A percentile compares a stretch with the other conserved stretches of the same genome.
Evolutionary conservation across 2,797 vertebrate genomes (phyloP).

Genomic region (Sebastes miniatus): DNA sequence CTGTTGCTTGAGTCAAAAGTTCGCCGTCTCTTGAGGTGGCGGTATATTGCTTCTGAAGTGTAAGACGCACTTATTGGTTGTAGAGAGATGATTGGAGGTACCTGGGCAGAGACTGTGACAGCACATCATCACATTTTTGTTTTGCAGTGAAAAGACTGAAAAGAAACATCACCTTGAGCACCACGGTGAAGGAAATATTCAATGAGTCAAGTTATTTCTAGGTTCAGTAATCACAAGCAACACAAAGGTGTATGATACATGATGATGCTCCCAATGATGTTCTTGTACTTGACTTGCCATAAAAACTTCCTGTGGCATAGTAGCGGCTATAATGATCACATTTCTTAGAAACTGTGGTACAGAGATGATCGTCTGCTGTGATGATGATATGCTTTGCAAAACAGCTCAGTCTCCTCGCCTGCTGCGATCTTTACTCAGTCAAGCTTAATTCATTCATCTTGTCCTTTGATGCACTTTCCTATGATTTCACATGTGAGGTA

Average conservation of each 20-base stretch:
- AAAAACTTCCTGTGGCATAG: not conserved
- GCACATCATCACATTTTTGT: not conserved
- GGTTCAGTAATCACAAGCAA: conserved; percentile 7
- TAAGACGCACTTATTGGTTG: not conserved
- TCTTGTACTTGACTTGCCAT: not conserved
- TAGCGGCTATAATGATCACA: not conserved
- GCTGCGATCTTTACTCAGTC: not conserved
- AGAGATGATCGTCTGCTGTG: too few relatives aligned
- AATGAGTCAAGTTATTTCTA: conserved; percentile 6
- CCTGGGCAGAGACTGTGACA: not conserved
- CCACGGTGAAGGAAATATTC: not conserved
- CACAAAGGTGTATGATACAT: not conserved
- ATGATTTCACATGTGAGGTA: not conserved
- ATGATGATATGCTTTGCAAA: not conserved
- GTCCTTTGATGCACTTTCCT: not conserved
- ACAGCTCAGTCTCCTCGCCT: not conserved
- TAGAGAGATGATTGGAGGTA: not conserved
- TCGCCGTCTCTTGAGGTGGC: not conserved
- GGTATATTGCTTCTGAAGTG: not conserved
- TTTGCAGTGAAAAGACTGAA: not conserved
- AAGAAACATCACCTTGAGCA: not conserved
- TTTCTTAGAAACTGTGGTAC: too few relatives aligned
- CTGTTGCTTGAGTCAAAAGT: not conserved
- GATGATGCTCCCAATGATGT: not conserved
- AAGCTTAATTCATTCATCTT: not conserved